Evolutionary conservation across 2,797 vertebrate species (phyloP).

Genomic region (Urosaurus nigricauda): DNA sequence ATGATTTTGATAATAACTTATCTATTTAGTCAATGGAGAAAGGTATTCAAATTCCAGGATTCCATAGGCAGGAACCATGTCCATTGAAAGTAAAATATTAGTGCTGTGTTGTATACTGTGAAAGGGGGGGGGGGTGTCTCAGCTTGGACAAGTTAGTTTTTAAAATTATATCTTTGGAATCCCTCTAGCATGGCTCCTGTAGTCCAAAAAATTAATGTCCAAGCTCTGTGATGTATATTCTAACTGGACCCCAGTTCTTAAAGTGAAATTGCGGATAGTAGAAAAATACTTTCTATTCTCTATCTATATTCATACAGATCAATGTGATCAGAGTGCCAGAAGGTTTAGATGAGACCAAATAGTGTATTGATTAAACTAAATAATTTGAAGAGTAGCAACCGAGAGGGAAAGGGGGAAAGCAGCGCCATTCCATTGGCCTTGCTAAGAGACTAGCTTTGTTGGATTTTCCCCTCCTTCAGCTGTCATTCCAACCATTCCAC

Average conservation of each 20-base stretch:
- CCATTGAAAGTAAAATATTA: too few relatives aligned
- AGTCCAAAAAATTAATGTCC: too few relatives aligned
- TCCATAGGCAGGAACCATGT: too few relatives aligned
- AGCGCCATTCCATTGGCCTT: background rate
- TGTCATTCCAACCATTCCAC: background rate
- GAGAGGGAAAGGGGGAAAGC: background rate
- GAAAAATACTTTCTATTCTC: background rate
- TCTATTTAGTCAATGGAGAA: constrained; percentile 58
- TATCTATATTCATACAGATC: background rate
- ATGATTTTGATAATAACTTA: constrained; percentile 48
- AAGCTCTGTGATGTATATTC: too few relatives aligned
- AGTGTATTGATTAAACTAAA: background rate
- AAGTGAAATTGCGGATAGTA: background rate
- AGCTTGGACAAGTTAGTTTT: too few relatives aligned
- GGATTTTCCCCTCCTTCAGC: too few relatives aligned
- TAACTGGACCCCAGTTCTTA: background rate
- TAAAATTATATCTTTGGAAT: too few relatives aligned
- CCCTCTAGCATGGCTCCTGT: background rate
- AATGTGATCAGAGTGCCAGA: background rate
- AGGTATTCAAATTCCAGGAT: background rate
- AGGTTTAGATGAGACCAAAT: background rate
- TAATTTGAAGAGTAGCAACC: background rate
- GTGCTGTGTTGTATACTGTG: too few relatives aligned
- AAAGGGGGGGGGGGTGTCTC: too few relatives aligned
- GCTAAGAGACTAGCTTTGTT: background rate